Percentiles rank a stretch among this genome's conserved stretches.
Evolutionary conservation across 2,888 invertebrate species (phyloP).

Genomic region (Digitonthophagus gazella): DNA sequence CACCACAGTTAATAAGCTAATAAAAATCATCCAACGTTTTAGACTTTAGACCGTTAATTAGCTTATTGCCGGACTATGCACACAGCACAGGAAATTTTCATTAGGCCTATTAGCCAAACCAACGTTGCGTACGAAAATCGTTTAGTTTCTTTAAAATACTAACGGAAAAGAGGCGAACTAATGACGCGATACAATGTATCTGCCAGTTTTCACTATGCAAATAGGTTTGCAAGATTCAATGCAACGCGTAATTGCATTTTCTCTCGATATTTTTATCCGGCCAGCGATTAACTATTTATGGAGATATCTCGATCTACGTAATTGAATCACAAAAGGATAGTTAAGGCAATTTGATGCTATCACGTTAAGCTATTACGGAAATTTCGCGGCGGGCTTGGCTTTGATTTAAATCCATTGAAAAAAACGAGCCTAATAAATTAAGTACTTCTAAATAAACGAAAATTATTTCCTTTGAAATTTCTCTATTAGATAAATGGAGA

Average conservation of each 20-base stretch:
- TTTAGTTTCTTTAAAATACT: not conserved
- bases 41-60: not conserved
- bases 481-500: no score
- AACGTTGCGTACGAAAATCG: not conserved
- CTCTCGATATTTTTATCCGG: not conserved
- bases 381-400: not conserved
- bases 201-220: not conserved
- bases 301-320: not conserved
- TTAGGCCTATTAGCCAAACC: not conserved
- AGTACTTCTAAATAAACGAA: no score
- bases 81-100: not conserved
- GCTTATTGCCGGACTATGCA: not conserved
- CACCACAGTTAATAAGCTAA: no score
- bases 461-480: no score
- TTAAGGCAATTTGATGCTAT: not conserved
- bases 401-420: not conserved
- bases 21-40: not conserved
- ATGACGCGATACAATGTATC: not conserved
- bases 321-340: not conserved
- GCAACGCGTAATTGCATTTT: not conserved
- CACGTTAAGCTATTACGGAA: not conserved
- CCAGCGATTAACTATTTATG: not conserved
- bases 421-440: not conserved
- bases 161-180: not conserved
- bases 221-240: not conserved